Base-by-base conservation (phyloP, 1,140 invertebrate genomes). In the Maniola jurtina region DNA sequence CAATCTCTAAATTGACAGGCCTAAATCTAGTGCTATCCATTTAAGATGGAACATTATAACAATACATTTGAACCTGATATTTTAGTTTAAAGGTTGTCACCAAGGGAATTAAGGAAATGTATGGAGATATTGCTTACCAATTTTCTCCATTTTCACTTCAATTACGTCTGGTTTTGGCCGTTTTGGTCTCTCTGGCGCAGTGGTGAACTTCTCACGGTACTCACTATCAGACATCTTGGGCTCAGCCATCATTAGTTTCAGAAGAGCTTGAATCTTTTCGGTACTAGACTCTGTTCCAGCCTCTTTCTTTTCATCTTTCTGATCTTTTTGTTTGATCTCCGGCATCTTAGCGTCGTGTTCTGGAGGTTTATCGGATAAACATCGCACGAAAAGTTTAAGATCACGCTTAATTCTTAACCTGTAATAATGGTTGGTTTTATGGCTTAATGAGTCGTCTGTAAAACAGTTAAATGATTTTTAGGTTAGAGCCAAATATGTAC, bases 211-310 rank as follows among this genome's bases (percentile, higher is more conserved):
- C 50, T 84, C 77, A 40, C 73, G 72, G 57, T 89, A 87, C 69
- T 86, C 82, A 59, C 59, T 72, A 38, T 86, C 84, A 14, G 74
- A 78, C 69, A 89, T 84, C 68, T 83, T 81, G 2, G 85, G 89
- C 56, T 84, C 77, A 48, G 82, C 71, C 66, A 90, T 75, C 90
- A 92, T 92, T 59, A 78, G 79, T 73, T 90, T 88, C 11, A 92
- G 58, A 5, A 92, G 79, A 59, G 75, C 69, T 70, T 92, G 88
- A 54, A 91, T 89, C 74, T 86, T 90, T 61, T 88, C 84, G n/a
- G 83, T 89, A 35, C 71, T 77, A 11, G 76, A 71, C 6, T 83
- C 79, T 16, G 64, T 52, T 11, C 9, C 16, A 7, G 15, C 6
- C 6, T 55, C 15, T 63, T 84, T 78, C 6, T 76, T 73, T 55